These are phyloP conservation scores for Ctenosaura bakeri DNA, from an alignment of 2,797 vertebrate species.

Conservation along the genomic window DNA sequence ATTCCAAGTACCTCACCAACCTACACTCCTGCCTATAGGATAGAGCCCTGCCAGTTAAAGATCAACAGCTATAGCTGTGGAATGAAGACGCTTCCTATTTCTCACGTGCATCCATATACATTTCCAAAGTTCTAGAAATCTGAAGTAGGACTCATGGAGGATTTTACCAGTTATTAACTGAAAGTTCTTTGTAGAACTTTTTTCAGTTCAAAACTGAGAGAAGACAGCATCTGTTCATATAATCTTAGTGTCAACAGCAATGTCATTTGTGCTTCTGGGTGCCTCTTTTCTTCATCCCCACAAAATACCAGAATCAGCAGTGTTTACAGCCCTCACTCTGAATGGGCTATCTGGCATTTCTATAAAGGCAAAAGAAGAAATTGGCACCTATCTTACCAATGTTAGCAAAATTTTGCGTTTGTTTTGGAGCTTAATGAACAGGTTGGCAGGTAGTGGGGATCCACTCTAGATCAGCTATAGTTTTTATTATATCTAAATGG, in stretches of 20 bases:
- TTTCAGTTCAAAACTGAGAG: background rate
- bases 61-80: no score
- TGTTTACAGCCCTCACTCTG: background rate
- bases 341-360: background rate
- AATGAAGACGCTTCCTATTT: background rate
- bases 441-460: background rate
- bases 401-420: background rate
- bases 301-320: rapidly evolving
- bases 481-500: background rate
- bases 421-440: background rate
- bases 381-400: background rate
- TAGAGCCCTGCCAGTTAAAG: no score
- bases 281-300: rapidly evolving
- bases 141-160: background rate
- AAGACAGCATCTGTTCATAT: background rate
- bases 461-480: no score
- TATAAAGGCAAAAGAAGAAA: background rate
- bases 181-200: background rate
- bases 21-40: no score
- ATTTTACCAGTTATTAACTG: background rate
- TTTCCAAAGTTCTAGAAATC: background rate
- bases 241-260: background rate
- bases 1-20: no score
- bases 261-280: background rate
- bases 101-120: background rate